phyloP scores from a whole-genome alignment of 2,797 vertebrate species.

The Sebastes taczanowskii region DNA sequence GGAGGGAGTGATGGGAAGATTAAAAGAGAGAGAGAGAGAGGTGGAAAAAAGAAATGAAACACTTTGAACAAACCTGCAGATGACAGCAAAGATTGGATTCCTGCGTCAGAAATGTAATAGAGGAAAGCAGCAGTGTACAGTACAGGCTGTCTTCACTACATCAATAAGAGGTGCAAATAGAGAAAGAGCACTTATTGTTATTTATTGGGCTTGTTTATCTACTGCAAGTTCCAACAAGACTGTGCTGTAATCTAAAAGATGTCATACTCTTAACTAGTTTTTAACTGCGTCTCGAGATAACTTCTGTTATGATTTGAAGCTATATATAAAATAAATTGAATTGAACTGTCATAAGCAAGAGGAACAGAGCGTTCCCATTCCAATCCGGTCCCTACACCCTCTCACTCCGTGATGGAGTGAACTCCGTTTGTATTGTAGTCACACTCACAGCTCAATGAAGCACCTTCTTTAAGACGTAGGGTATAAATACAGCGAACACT shows the following conservation, averaged over 20 bases:
- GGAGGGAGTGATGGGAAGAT: constrained; percentile 30
- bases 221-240: neutral
- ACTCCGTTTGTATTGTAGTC: too few relatives aligned
- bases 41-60: neutral
- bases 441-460: too few relatives aligned
- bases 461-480: too few relatives aligned
- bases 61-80: neutral
- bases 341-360: neutral
- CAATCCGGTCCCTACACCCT: too few relatives aligned
- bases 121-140: neutral
- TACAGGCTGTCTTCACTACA: neutral
- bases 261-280: neutral
- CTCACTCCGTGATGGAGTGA: too few relatives aligned
- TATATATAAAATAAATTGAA: too few relatives aligned
- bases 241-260: neutral
- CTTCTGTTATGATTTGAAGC: too few relatives aligned
- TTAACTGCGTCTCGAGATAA: too few relatives aligned
- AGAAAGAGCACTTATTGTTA: neutral
- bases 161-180: neutral
- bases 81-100: neutral
- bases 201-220: neutral
- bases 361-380: neutral
- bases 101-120: neutral
- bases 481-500: too few relatives aligned
- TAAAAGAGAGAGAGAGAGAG: constrained; percentile 4